phyloP scores from a whole-genome alignment of 2,113 vertebrate genomes.

The Melierax canorus region DNA sequence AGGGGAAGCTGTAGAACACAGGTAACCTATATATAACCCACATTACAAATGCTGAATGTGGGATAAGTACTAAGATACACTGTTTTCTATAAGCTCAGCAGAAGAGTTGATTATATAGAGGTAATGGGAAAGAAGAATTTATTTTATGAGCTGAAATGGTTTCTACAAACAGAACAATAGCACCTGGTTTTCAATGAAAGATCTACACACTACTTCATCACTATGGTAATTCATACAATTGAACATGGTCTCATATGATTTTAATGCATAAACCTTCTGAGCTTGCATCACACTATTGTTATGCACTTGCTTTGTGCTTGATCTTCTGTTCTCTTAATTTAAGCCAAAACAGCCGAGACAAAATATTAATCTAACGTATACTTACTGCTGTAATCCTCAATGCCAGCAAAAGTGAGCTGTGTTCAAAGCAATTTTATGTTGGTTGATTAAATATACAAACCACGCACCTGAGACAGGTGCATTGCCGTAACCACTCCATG shows the following conservation, averaged over 20 bases:
- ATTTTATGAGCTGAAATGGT: background rate
- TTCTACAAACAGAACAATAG: background rate
- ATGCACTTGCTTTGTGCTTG: constrained; percentile 18
- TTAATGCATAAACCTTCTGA: background rate
- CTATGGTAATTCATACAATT: background rate
- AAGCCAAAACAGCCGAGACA: background rate
- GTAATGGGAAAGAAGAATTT: background rate
- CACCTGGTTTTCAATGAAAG: background rate
- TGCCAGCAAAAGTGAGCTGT: background rate
- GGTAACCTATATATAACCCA: background rate
- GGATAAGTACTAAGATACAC: background rate
- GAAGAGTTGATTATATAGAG: background rate
- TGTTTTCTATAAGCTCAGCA: background rate
- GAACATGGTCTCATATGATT: background rate
- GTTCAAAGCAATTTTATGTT: constrained; percentile 51
- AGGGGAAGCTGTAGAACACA: background rate
- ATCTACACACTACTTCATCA: background rate
- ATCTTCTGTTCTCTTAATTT: constrained; percentile 11
- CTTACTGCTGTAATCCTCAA: background rate
- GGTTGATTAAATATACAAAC: constrained; percentile 48
- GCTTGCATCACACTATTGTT: background rate
- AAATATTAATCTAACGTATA: background rate
- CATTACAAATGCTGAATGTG: background rate
- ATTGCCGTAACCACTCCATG: background rate
- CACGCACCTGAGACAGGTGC: background rate